Conservation (phyloP, 2,888 invertebrate species). For the Geotrupes spiniger region DNA sequence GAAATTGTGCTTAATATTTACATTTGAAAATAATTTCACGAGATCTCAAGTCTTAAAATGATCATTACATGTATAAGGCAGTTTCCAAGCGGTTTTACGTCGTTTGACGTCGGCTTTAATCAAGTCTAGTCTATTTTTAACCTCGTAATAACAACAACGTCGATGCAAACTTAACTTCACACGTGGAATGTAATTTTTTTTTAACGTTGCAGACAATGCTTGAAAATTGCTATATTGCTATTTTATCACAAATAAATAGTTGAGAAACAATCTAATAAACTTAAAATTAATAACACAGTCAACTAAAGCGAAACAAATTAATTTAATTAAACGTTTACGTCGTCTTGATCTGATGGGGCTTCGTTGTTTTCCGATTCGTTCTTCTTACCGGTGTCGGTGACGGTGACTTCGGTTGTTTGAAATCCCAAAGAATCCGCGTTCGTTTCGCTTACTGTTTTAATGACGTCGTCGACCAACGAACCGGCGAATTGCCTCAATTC, state of each 20-base stretch:
- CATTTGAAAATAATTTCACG: slow-evolving; percentile 1
- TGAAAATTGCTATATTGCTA: no score
- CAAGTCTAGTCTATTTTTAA: no score
- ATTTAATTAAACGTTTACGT: not conserved
- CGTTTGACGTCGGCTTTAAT: no score
- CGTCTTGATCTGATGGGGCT: not conserved
- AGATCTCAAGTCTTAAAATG: slow-evolving; percentile 3
- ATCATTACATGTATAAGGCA: slow-evolving; percentile 4
- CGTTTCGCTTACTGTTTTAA: slow-evolving; percentile 45
- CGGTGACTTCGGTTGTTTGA: slow-evolving; percentile 36
- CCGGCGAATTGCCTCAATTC: slow-evolving; percentile 49
- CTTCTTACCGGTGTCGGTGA: slow-evolving; percentile 35
- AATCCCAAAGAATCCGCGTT: slow-evolving; percentile 26
- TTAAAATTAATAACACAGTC: slow-evolving; percentile 9
- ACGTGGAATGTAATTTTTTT: no score
- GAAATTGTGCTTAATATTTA: slow-evolving; percentile 1
- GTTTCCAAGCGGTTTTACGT: not conserved
- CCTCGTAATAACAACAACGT: no score
- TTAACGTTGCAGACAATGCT: no score
- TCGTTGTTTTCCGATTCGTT: slow-evolving; percentile 6
- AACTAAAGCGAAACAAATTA: not conserved
- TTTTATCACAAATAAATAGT: no score
- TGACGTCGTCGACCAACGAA: slow-evolving; percentile 48
- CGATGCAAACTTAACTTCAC: no score
- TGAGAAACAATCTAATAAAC: not conserved